These are phyloP conservation scores for Malthinus flaveolus DNA, from an alignment of 2,888 invertebrate species.

Conservation along the genomic window DNA sequence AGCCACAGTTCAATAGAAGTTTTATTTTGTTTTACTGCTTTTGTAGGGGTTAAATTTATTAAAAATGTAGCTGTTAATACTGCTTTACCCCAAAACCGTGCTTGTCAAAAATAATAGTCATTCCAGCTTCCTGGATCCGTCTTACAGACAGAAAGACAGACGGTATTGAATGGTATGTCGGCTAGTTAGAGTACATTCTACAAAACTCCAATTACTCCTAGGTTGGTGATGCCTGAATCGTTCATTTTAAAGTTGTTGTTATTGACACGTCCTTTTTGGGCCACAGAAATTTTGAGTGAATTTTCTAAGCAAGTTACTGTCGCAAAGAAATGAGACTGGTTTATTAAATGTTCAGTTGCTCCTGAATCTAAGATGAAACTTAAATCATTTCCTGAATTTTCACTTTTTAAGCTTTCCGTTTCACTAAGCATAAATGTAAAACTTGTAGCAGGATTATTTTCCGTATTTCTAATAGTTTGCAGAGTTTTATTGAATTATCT, in stretches of 20 bases:
- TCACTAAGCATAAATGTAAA: background rate
- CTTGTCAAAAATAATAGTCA: conserved; percentile 41
- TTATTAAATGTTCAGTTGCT: background rate
- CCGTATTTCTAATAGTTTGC: conserved; percentile 24
- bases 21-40: conserved; percentile 22
- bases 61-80: background rate
- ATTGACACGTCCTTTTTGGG: background rate
- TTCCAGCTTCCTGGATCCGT: conserved; percentile 38
- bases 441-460: background rate
- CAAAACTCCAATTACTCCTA: conserved; percentile 30
- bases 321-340: background rate
- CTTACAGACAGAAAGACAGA: conserved; percentile 40
- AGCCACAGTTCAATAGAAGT: conserved; percentile 48
- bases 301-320: background rate
- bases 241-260: background rate
- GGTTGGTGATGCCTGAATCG: conserved; percentile 22
- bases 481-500: background rate
- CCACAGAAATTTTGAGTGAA: background rate
- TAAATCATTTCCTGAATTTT: background rate
- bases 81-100: background rate
- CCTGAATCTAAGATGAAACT: background rate
- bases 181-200: conserved; percentile 40
- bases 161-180: conserved; percentile 43
- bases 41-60: background rate
- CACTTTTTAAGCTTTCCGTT: background rate